Percentiles rank a stretch among this genome's conserved stretches.
Evolutionary conservation across 30 jellyfish, hydroid and myxozoan genomes (phyloP).

Genomic region (Catostylus mosaicus): DNA sequence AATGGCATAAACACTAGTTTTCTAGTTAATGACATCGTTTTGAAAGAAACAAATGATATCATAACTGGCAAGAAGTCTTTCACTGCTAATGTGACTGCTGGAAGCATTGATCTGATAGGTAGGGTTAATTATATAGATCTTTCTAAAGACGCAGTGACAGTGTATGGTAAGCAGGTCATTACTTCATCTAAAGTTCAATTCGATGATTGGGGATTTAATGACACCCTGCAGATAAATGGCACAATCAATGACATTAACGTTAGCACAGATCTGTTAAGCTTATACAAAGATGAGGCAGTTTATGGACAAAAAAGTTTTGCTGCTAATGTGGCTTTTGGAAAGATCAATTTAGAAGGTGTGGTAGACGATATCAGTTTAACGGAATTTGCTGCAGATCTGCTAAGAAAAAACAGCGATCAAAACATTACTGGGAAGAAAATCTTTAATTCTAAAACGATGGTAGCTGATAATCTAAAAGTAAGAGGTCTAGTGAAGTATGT

Average conservation of each 20-base stretch:
- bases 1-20: neutral
- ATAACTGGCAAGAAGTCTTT: conserved; percentile 60
- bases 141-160: conserved; percentile 47
- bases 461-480: conserved; percentile 15
- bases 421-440: conserved; percentile 32
- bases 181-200: conserved; percentile 16
- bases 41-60: conserved; percentile 27
- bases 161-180: conserved; percentile 35
- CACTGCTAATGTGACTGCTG: neutral
- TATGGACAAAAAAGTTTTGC: conserved; percentile 14
- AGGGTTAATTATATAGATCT: conserved; percentile 35
- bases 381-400: conserved; percentile 31
- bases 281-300: conserved; percentile 17
- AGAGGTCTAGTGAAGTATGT: conserved; percentile 24
- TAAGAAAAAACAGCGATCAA: conserved; percentile 35
- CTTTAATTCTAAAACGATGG: conserved; percentile 1
- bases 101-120: neutral
- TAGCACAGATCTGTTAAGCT: conserved; percentile 13
- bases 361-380: conserved; percentile 59
- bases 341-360: neutral
- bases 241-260: conserved; percentile 54
- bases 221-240: conserved; percentile 24
- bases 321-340: neutral
- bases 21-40: conserved; percentile 35
- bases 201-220: conserved; percentile 21